Evolutionary conservation across 1,140 invertebrate species (phyloP), one percentile per base, ranked within the genome.

Genomic region (Copidosoma floridanum): DNA sequence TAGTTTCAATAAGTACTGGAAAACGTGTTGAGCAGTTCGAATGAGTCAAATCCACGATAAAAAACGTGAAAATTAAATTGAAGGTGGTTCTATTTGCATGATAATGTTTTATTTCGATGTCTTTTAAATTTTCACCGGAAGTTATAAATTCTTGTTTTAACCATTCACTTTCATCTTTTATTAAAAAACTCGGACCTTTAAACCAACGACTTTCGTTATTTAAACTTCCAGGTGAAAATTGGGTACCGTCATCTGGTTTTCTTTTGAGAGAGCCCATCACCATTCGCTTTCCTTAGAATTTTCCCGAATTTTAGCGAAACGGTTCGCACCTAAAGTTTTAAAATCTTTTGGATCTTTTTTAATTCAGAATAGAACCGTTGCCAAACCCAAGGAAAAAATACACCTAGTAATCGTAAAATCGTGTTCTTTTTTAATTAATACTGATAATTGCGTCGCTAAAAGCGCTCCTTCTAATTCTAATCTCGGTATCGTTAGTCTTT

Each of bases 401-500:
- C 1, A 2, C 26, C 20, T 40, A 3, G 29, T 7, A 20, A 53
- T 21, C 7, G 21, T 14, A n/a, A 53, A 24, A 26, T 23, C 24
- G 27, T 55, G 53, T 21, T 55, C 53, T 20, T 26, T 11, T 7
- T 7, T 12, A 41, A 55, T 29, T 26, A 18, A 18, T 24, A n/a
- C 12, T 16, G 35, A 37, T 1, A 55, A 23, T 29, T 40, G 6
- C 7, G 29, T 23, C 5, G 23, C 21, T 20, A 55, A 18, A 20
- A 55, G 14, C 14, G 52, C 52, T 11, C 20, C 38, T 43, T 43
- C 23, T 6, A 55, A n/a, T 43, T 55, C 52, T 26, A 55, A 27
- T 27, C 38, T 24, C 1, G 40, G 52, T 26, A 43, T 41, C n/a
- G 37, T 40, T 38, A 21, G 10, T 5, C 24, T 38, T 40, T 53